phyloP scores from a whole-genome alignment of 2,888 invertebrate species.

The Druceiella hillmani region DNA sequence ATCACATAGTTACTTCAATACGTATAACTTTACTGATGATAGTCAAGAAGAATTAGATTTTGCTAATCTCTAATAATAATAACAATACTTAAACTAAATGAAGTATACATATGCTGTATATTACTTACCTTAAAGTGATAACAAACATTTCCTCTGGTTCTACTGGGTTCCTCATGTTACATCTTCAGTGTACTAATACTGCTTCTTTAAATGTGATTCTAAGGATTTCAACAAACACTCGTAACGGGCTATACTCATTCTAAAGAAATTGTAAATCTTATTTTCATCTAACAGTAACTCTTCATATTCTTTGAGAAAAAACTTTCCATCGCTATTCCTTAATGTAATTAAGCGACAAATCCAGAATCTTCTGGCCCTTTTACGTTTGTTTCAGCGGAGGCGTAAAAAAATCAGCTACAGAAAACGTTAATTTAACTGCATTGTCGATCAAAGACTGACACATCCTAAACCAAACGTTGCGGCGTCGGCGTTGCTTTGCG shows the following conservation, averaged over 20 bases:
- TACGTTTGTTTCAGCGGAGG: constrained; percentile 20
- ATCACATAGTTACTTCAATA: constrained; percentile 9
- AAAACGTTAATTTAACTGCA: too few relatives aligned
- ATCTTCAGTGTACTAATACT: too few relatives aligned
- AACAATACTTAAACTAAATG: not conserved
- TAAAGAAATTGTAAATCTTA: constrained; percentile 22
- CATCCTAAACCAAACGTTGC: not conserved
- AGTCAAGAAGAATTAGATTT: constrained; percentile 14
- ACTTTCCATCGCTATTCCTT: constrained; percentile 19
- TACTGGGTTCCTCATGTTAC: constrained; percentile 27
- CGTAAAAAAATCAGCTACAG: constrained; percentile 15
- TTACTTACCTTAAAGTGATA: constrained; percentile 26
- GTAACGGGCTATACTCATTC: constrained; percentile 24
- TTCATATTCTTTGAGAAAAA: constrained; percentile 22
- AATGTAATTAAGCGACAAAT: constrained; percentile 22
- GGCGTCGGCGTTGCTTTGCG: too few relatives aligned
- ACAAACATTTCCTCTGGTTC: constrained; percentile 26
- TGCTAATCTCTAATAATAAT: too few relatives aligned
- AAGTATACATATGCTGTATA: constrained; percentile 14
- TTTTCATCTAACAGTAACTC: constrained; percentile 23
- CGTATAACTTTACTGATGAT: constrained; percentile 15
- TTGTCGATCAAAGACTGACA: too few relatives aligned
- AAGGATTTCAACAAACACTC: constrained; percentile 25
- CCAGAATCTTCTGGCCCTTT: constrained; percentile 17
- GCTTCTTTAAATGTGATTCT: constrained; percentile 26